These are phyloP conservation scores for Centropristis striata DNA, from an alignment of 2,113 vertebrate genomes.

Conservation along the genomic window DNA sequence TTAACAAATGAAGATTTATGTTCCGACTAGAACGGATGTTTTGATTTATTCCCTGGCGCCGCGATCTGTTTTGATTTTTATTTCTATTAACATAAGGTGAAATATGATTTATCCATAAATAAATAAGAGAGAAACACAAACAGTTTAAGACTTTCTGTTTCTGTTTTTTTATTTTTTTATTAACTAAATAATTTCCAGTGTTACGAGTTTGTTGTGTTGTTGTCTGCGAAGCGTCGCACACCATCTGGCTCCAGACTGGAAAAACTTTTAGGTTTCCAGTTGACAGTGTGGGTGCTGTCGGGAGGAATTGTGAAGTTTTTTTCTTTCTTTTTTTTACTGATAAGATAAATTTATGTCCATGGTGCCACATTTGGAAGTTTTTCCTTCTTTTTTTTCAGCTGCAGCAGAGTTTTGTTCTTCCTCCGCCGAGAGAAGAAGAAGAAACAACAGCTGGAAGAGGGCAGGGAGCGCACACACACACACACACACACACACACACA, in stretches of 20 bases:
- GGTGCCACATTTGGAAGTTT: slow-evolving; percentile 42
- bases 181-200: slow-evolving; percentile 2
- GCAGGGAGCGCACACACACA: slow-evolving; percentile 37
- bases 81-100: neutral
- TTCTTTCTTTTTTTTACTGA: slow-evolving; percentile 14
- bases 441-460: slow-evolving; percentile 74
- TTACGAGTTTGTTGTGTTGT: slow-evolving; percentile 17
- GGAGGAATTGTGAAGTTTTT: slow-evolving; percentile 20
- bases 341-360: slow-evolving; percentile 40
- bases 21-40: fast-evolving
- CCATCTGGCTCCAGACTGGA: slow-evolving; percentile 64
- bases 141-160: neutral
- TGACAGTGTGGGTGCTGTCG: slow-evolving; percentile 41
- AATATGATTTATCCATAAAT: slow-evolving; percentile 9
- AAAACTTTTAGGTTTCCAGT: slow-evolving; percentile 43
- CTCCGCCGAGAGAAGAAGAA: slow-evolving; percentile 42
- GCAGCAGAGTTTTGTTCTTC: slow-evolving; percentile 58
- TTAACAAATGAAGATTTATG: neutral
- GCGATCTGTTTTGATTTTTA: slow-evolving; percentile 7
- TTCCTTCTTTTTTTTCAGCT: slow-evolving; percentile 10
- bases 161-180: neutral
- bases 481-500: slow-evolving; percentile 7
- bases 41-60: neutral
- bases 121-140: neutral
- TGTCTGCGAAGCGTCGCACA: slow-evolving; percentile 32